Conservation (phyloP, 2,888 invertebrate genomes). For the Drosophila trichaetosa region DNA sequence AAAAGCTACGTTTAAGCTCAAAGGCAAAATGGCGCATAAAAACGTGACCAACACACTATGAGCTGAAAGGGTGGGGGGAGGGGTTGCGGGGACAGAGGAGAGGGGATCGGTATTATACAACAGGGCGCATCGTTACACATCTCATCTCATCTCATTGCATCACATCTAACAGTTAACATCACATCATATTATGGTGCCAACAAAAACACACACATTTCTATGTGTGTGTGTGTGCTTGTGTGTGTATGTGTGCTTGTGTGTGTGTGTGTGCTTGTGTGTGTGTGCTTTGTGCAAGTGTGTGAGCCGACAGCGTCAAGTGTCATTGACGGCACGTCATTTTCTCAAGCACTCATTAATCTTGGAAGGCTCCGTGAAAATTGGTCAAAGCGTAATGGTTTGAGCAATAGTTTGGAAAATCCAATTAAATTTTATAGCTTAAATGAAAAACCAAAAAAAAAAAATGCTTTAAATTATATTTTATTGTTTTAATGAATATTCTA, state of each 20-base stretch:
- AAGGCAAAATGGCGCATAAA: constrained; percentile 49
- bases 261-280: constrained; percentile 10
- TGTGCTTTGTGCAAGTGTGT: constrained; percentile 11
- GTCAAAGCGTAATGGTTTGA: constrained; percentile 36
- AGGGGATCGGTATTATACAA: constrained; percentile 6
- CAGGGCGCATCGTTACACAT: constrained; percentile 26
- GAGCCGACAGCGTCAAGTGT: constrained; percentile 56
- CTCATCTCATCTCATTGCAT: constrained; percentile 42
- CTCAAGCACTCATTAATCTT: constrained; percentile 76
- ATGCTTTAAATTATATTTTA: not conserved
- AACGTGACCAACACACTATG: constrained; percentile 66
- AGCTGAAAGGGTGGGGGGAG: not conserved
- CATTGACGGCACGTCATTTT: constrained; percentile 75
- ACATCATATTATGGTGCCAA: constrained; percentile 52
- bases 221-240: constrained; percentile 9
- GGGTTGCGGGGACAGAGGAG: too few species aligned
- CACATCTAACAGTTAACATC: constrained; percentile 39
- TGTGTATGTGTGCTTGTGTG: constrained; percentile 13
- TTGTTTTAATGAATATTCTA: not conserved
- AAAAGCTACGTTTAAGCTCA: constrained; percentile 22
- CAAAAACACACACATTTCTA: constrained; percentile 18
- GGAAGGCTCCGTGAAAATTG: constrained; percentile 40
- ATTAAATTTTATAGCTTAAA: not conserved
- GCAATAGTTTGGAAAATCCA: not conserved
- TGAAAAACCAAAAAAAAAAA: not conserved